Conservation (phyloP, 1,140 invertebrate species). For the Drosophila simulans region DNA sequence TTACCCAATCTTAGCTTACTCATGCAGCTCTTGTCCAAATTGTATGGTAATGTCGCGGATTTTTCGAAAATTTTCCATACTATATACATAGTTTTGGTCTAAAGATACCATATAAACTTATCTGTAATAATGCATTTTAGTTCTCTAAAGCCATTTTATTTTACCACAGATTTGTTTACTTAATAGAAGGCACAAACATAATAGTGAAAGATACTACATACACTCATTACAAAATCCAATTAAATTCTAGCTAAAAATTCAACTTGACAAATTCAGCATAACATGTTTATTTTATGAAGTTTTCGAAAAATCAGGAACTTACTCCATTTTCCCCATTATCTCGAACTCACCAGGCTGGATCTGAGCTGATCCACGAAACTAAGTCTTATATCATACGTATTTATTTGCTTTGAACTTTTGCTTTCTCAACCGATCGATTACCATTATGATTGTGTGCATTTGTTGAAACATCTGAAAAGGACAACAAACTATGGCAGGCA, state of each 20-base stretch:
- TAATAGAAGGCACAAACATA: neutral
- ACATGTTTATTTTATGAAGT: neutral
- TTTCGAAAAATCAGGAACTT: slow-evolving; percentile 20
- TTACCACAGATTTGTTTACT: neutral
- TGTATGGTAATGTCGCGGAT: neutral
- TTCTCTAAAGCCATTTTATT: neutral
- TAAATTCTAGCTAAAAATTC: neutral
- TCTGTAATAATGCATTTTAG: too few species aligned
- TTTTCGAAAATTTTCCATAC: slow-evolving; percentile 15
- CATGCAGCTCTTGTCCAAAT: slow-evolving; percentile 19
- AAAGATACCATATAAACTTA: neutral
- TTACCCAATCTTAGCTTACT: slow-evolving; percentile 42
- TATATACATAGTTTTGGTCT: neutral
- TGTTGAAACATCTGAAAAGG: slow-evolving; percentile 59
- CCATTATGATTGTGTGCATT: slow-evolving; percentile 49
- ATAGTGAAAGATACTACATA: too few species aligned
- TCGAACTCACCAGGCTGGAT: slow-evolving; percentile 9
- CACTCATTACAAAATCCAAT: too few species aligned
- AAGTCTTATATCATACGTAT: slow-evolving; percentile 43
- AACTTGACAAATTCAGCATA: neutral
- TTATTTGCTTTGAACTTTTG: slow-evolving; percentile 42
- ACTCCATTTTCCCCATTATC: slow-evolving; percentile 14
- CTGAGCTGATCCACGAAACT: slow-evolving; percentile 12
- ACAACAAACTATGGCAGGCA: slow-evolving; percentile 79
- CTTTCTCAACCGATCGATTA: slow-evolving; percentile 45